phyloP scores from a whole-genome alignment of 2,113 vertebrate species.

The Candoia aspera region DNA sequence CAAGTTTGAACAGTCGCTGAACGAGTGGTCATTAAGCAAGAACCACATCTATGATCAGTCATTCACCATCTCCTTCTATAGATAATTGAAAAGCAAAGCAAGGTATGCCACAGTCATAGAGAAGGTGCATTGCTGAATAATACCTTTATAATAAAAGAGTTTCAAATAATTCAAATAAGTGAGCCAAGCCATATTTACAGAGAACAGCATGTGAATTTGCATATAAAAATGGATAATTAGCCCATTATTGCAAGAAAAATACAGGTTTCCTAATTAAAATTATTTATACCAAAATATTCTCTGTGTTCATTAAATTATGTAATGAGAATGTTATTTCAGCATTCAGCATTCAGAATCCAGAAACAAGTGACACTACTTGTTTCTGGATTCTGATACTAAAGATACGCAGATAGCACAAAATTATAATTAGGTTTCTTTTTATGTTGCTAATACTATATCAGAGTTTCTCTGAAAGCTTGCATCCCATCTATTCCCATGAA shows the following conservation, averaged over 20 bases:
- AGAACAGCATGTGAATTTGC: neutral
- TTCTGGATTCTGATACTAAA: neutral
- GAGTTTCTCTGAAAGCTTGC: neutral
- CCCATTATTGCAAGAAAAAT: neutral
- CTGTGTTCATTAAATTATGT: neutral
- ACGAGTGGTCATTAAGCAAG: neutral
- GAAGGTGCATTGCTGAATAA: neutral
- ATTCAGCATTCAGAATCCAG: neutral
- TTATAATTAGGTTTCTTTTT: neutral
- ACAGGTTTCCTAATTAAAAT: neutral
- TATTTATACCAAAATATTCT: neutral
- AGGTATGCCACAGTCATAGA: constrained; percentile 4
- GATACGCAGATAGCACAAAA: neutral
- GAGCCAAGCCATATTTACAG: neutral
- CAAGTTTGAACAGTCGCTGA: neutral
- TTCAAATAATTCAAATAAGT: neutral
- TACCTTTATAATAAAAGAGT: neutral
- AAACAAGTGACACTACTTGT: neutral
- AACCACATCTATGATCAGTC: neutral
- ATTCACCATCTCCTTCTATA: constrained; percentile 9
- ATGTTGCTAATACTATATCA: neutral
- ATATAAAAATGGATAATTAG: neutral
- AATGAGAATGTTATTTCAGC: neutral
- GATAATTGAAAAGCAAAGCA: constrained; percentile 2
- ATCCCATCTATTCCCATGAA: neutral